Base-by-base conservation (phyloP, 2,888 invertebrate species). In the Cheilosia soror region DNA sequence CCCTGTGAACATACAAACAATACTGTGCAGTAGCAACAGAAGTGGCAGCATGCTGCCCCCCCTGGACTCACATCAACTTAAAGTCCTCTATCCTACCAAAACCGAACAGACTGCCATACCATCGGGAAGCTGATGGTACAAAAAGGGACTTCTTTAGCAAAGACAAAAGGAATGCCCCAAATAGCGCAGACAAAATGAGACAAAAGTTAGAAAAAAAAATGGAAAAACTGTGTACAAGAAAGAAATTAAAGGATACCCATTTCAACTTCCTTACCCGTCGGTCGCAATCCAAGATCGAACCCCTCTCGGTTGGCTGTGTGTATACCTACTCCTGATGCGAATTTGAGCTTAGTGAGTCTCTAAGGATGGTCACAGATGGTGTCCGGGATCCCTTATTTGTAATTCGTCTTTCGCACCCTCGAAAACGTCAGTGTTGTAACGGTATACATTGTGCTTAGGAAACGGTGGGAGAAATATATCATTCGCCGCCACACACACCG, bases 401-500 rank as follows among this genome's bases (percentile, higher is more conserved):
- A 88, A 89, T 89, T 88, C 88, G 88, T 88, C 88, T 88, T 89
- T 88, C 86, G 87, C 89, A 89, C 88, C 88, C 88, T 89, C 87
- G 87, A 88, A 89, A 88, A 88, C 84, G 87, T 87, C 88, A 87
- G 87, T 86, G 86, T 87, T 85, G 80, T 80, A 80, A 85, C 85
- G 80, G 85, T 85, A 75, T 80, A 80, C 66, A 47, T 55, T 79
- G 66, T 79, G 72, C 79, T 79, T 79, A 79, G 79, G 79, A 78
- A 73, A 62, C 69, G 69, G 63, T 71, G 65, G 62, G 71, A 68
- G 71, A 62, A 66, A 85, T 85, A 85, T 80, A 85, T 85, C 85
- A 85, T 80, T 85, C 57, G 66, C 80, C 72, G 80, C 80, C 85
- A 85, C 80, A 85, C 85, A 85, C 76, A 85, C 85, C 80, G 80